A percentile compares a stretch with the other conserved stretches of the same genome.
Evolutionary conservation across 1,140 invertebrate species (phyloP).

Genomic region (Spodoptera frugiperda): DNA sequence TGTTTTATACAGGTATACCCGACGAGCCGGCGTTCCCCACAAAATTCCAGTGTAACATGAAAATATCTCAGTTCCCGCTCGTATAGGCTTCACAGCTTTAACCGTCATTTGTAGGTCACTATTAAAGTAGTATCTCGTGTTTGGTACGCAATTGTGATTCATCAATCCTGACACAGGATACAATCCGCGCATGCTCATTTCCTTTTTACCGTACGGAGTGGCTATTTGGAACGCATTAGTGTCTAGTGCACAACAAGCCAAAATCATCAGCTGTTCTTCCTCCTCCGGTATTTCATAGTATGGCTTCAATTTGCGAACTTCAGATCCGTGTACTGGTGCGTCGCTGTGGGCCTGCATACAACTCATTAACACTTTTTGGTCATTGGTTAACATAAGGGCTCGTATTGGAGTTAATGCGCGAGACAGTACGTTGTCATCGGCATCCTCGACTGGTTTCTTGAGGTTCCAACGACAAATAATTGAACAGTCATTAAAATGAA

Average conservation of each 20-base stretch:
- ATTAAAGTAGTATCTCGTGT: conserved; percentile 90
- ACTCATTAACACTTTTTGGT: conserved; percentile 86
- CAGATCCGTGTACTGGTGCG: conserved; percentile 85
- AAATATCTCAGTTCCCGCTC: conserved; percentile 89
- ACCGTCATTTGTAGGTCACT: conserved; percentile 87
- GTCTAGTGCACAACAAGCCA: conserved; percentile 89
- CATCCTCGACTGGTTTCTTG: conserved; percentile 82
- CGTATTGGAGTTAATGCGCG: conserved; percentile 88
- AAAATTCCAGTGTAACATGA: conserved; percentile 91
- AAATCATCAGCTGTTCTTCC: conserved; percentile 88
- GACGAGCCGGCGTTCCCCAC: conserved; percentile 90
- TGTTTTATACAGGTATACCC: conserved; percentile 89
- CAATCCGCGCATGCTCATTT: conserved; percentile 88
- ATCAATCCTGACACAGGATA: conserved; percentile 91
- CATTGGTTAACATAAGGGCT: conserved; percentile 85
- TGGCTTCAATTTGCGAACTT: conserved; percentile 87
- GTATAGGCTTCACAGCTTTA: conserved; percentile 88
- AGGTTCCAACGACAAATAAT: conserved; percentile 86
- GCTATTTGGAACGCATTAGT: conserved; percentile 92
- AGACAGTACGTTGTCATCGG: conserved; percentile 82
- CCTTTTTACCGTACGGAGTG: conserved; percentile 76
- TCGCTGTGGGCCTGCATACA: conserved; percentile 87
- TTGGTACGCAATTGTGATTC: conserved; percentile 92
- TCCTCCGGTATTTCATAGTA: conserved; percentile 86
- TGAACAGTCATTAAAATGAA: conserved; percentile 88